Base-by-base conservation (phyloP, 2,113 vertebrate genomes). In the Gavialis gangeticus region DNA sequence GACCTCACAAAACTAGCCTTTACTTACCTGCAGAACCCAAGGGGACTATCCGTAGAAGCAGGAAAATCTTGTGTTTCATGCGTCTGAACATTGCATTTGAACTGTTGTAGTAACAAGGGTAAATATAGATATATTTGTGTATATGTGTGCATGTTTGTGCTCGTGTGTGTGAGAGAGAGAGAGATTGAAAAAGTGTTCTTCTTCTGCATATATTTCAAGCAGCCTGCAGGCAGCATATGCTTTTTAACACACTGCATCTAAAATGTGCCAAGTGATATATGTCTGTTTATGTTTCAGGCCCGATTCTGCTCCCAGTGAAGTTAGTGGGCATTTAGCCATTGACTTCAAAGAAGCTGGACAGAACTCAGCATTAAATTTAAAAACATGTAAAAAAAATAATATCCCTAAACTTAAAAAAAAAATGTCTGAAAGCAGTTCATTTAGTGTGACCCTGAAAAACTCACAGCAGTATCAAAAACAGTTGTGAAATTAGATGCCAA, bases 401-500 rank as follows among this genome's bases (percentile, higher is more conserved):
- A 96, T 96, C 97, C 90, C 90, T 84, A 3, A 9, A 37, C 64
- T 78, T 69, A 19, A n/a, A 21, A 56, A 94, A 59, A 63, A 95
- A 92, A 12, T 95, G 93, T 97, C 81, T 88, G 75, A 97, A 97
- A 91, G 89, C 91, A 93, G 94, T 97, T 93, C 37, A 82, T 4
- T 97, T 79, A 56, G 4, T 82, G 91, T 91, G 96, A 98, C 96
- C 98, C 96, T 98, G 97, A 98, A 97, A 96, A 98, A 94, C 94
- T 96, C 97, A 96, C 66, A 97, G 83, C 11, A 71, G 80, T 94
- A 96, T 95, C 87, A 97, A 98, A 83, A 78, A 1, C 14, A 46
- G 91, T 89, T 95, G 54, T 89, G 90, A 97, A 98, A 98, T 98
- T 97, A 98, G 96, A 98, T 97, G 95, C 93, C 88, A 98, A 98